A percentile compares a stretch with the other conserved stretches of the same genome.
These are phyloP conservation scores for Ctenosaura bakeri DNA, from an alignment of 2,797 vertebrate species.

Conservation along the genomic window DNA sequence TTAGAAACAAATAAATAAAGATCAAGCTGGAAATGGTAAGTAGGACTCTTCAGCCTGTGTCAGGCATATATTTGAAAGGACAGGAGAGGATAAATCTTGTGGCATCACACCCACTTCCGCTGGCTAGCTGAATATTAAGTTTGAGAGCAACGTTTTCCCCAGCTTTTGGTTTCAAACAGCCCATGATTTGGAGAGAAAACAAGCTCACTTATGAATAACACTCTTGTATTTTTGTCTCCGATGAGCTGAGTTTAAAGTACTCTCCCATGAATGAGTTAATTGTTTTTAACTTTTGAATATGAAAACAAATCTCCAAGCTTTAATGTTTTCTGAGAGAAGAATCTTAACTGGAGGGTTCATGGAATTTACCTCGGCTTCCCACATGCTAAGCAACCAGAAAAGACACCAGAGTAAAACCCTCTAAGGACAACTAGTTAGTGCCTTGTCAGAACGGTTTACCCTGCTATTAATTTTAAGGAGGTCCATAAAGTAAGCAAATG, in stretches of 20 bases:
- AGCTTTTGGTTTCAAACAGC: constrained; percentile 57
- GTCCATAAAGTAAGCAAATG: not conserved
- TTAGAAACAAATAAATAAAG: constrained; percentile 42
- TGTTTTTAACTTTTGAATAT: constrained; percentile 27
- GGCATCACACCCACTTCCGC: constrained; percentile 59
- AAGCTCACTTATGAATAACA: constrained; percentile 62
- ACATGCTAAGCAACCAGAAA: not conserved
- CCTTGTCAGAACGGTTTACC: not conserved
- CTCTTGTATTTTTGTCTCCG: constrained; percentile 52
- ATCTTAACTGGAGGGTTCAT: constrained; percentile 48
- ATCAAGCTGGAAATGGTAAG: constrained; percentile 48
- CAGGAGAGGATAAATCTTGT: constrained; percentile 72
- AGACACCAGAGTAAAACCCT: constrained; percentile 21
- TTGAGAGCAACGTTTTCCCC: constrained; percentile 51
- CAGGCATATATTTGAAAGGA: constrained; percentile 66
- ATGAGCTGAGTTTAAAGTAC: constrained; percentile 68
- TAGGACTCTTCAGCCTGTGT: constrained; percentile 42
- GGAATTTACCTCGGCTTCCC: constrained; percentile 30
- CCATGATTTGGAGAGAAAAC: constrained; percentile 59
- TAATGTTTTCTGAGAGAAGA: constrained; percentile 46
- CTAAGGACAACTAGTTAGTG: constrained; percentile 7
- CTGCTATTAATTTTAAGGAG: not conserved
- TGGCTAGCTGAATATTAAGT: constrained; percentile 56
- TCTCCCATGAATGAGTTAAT: constrained; percentile 21
- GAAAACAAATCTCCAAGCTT: constrained; percentile 19